These are phyloP conservation scores for Parasteatoda tepidariorum DNA, from an alignment of 1,140 invertebrate species.

Conservation along the genomic window DNA sequence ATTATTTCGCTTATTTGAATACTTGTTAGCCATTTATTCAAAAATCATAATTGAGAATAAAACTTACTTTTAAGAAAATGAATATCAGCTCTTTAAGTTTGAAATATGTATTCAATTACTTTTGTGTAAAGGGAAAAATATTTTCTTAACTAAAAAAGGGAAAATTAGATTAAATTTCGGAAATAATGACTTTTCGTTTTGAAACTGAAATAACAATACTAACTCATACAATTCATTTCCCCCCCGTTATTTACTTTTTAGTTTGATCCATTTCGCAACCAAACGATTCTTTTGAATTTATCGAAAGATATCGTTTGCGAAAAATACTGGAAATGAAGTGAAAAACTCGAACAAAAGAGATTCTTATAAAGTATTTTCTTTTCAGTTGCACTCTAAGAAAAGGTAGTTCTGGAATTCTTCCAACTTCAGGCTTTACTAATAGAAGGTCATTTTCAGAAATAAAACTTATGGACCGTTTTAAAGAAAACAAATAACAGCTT, in stretches of 20 bases:
- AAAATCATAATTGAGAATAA: too few relatives aligned
- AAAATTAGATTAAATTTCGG: background rate
- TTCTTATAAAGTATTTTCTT: background rate
- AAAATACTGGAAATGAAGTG: conserved; percentile 1
- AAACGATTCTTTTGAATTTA: background rate
- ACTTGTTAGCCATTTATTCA: too few relatives aligned
- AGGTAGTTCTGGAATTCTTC: conserved; percentile 27
- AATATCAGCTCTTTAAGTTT: too few relatives aligned
- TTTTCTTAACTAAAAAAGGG: too few relatives aligned
- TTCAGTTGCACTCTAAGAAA: background rate
- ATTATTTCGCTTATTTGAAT: too few relatives aligned
- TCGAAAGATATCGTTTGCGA: background rate
- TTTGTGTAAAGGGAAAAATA: too few relatives aligned
- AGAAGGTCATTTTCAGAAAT: conserved; percentile 9
- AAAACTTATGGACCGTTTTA: background rate
- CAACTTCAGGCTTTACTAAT: background rate
- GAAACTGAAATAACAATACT: background rate
- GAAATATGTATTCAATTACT: too few relatives aligned
- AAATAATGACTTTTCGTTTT: background rate
- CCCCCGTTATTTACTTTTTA: background rate
- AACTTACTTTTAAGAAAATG: too few relatives aligned
- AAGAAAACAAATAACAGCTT: background rate
- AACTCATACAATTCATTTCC: background rate
- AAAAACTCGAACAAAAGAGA: conserved; percentile 14
- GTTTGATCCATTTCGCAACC: background rate